Base-by-base conservation (phyloP, 2,113 vertebrate genomes). In the Cathartes aura region DNA sequence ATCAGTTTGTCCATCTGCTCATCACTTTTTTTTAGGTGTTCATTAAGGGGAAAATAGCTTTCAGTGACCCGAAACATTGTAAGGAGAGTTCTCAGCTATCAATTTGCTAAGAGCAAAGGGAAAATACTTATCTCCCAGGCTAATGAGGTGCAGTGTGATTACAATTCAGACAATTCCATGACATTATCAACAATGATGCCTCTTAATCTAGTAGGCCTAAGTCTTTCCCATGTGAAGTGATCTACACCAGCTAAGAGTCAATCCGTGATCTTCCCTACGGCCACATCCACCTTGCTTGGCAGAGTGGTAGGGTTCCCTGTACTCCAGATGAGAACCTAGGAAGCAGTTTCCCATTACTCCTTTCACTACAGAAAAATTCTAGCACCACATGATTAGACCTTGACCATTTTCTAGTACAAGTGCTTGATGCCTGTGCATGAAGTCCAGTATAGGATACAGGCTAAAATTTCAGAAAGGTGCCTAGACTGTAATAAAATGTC, bases 51-150 rank as follows among this genome's bases (percentile, higher is more conserved):
- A 82, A 95, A 91, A 89, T 58, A 90, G 16, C 38, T 90, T 90
- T 90, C 68, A 83, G 59, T 90, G 71, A 72, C 48, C 68, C 27
- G 1, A 93, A 94, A 68, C 12, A 50, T 92, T 76, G 23, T 59
- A 89, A 95, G 82, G 40, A 93, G 26, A 56, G 29, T 64, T 84
- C 70, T 93, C 86, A 93, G 55, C 55, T 91, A 86, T 66, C 75
- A 55, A 64, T 96, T 73, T 74, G 48, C 63, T 52, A 80, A 87
- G 38, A 93, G 38, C 55, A 96, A 93, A 91, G 27, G 67, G 70
- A 85, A 92, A 76, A 85, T 75, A 79, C 42, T 85, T 86, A 62
- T 82, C 67, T 95, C 42, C 9, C 24, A 82, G 43, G n/a, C 0
- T 34, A 75, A 79, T 8, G 1, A 81, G 26, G 63, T 88, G 8